phyloP scores from a whole-genome alignment of 2,113 vertebrate species.

The Petaurus breviceps region DNA sequence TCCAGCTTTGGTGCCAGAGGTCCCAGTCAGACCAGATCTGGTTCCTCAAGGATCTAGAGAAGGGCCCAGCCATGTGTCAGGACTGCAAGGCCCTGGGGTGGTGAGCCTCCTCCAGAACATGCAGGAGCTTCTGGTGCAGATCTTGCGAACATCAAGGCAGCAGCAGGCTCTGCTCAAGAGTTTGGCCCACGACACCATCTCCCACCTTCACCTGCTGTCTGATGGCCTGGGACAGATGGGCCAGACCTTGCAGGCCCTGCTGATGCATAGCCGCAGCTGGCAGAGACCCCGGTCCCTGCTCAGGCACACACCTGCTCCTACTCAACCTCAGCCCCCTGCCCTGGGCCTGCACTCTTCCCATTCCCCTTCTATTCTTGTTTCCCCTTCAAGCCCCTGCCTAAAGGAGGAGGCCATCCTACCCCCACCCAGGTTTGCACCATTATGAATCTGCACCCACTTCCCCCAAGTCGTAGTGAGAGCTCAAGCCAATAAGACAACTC shows the following conservation, averaged over 20 bases:
- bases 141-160: conserved; percentile 51
- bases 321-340: not conserved
- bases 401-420: not conserved
- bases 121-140: conserved; percentile 61
- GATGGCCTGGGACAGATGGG: conserved; percentile 70
- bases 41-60: not conserved
- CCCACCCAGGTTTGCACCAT: not conserved
- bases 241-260: conserved; percentile 52
- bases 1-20: not conserved
- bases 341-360: not conserved
- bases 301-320: not conserved
- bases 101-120: conserved; percentile 48
- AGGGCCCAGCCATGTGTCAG: not conserved
- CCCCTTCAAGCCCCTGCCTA: not conserved
- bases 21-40: not conserved
- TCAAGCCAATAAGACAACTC: not conserved
- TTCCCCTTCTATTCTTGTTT: not conserved
- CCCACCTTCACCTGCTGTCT: conserved; percentile 59
- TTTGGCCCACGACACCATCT: conserved; percentile 49
- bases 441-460: not conserved
- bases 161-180: conserved; percentile 65
- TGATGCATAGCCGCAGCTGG: not conserved
- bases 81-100: not conserved
- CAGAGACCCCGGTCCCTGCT: accelerated
- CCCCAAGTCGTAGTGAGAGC: not conserved